These are phyloP conservation scores for Elephantulus edwardii DNA, from an alignment of 2,113 vertebrate species.

Conservation along the genomic window DNA sequence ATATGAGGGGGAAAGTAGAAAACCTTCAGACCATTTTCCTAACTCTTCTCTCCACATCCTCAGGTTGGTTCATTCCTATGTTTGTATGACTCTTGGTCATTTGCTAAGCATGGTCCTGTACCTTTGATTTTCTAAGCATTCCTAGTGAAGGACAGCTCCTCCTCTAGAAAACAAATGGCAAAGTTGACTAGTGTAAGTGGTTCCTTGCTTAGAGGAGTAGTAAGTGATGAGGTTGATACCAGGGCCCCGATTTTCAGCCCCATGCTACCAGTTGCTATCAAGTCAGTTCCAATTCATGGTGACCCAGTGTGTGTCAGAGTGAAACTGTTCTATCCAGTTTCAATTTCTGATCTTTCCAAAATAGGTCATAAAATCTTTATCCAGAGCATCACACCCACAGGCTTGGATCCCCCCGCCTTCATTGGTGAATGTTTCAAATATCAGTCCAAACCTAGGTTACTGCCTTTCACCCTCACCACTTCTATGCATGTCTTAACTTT, in stretches of 20 bases:
- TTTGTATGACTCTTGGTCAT: background rate
- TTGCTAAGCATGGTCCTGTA: background rate
- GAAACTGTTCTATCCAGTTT: background rate
- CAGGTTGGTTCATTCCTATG: background rate
- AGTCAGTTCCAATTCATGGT: background rate
- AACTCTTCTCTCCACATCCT: background rate
- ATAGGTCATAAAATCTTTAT: background rate
- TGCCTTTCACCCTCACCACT: background rate
- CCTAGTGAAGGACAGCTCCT: accelerated
- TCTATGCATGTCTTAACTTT: accelerated
- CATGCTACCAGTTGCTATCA: background rate
- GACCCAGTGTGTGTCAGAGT: background rate
- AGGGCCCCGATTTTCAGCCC: background rate
- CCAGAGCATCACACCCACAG: background rate
- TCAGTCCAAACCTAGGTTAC: background rate
- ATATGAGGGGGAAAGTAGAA: background rate
- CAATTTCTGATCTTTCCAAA: background rate
- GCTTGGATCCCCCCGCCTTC: background rate
- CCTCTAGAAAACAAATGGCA: too few relatives aligned
- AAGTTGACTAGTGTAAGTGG: background rate
- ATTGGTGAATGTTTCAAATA: background rate
- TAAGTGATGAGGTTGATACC: background rate
- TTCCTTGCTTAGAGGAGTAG: background rate
- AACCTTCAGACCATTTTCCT: background rate
- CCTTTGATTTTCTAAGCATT: background rate